phyloP scores from a whole-genome alignment of 1,140 invertebrate genomes.

The Magallana ariakensis region DNA sequence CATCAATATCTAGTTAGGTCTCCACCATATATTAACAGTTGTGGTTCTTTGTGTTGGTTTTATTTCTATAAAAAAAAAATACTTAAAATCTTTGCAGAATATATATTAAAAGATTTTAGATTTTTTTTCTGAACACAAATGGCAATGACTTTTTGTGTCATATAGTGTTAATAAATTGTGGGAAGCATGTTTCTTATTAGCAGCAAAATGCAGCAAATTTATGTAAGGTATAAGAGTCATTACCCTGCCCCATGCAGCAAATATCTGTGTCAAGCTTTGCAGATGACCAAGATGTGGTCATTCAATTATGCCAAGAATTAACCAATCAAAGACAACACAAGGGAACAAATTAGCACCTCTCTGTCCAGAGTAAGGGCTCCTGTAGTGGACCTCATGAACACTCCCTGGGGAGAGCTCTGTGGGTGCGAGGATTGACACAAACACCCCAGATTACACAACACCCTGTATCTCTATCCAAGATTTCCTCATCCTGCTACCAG shows the following conservation, averaged over 20 bases:
- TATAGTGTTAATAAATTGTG: too few species aligned
- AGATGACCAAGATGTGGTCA: slow-evolving; percentile 1
- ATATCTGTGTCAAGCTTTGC: neutral
- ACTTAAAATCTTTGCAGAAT: too few species aligned
- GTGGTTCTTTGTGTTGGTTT: slow-evolving; percentile 17
- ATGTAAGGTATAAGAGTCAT: too few species aligned
- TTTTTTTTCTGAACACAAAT: too few species aligned
- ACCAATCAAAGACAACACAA: slow-evolving; percentile 23
- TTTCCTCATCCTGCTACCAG: neutral
- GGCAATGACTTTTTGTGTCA: too few species aligned
- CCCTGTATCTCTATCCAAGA: neutral
- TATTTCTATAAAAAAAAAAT: too few species aligned
- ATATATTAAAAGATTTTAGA: too few species aligned
- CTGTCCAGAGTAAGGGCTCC: neutral
- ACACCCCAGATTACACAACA: slow-evolving; percentile 13
- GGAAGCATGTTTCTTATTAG: too few species aligned
- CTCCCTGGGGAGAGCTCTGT: neutral
- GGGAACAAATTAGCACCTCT: slow-evolving; percentile 19
- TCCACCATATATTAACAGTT: slow-evolving; percentile 12
- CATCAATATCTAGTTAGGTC: neutral
- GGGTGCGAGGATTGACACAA: neutral
- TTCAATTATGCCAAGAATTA: neutral
- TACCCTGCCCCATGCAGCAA: neutral
- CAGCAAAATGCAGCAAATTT: too few species aligned
- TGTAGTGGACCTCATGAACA: neutral